Base-by-base conservation (phyloP, 1,140 invertebrate genomes). In the Drosophila nigromelanica region DNA sequence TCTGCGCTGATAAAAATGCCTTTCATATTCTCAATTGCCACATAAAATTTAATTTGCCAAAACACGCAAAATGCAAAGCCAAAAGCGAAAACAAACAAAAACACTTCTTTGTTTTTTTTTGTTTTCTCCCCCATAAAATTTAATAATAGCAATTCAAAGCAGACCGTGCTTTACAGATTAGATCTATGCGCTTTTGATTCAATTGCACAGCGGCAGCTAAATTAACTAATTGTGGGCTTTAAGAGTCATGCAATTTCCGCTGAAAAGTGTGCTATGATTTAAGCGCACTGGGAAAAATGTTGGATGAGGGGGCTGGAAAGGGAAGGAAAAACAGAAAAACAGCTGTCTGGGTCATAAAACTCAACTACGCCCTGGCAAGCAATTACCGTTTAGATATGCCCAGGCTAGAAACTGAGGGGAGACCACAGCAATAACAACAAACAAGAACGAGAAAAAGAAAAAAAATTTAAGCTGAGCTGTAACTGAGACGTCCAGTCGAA, bases 291-390 rank as follows among this genome's bases (percentile, higher is more conserved):
- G 27, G 5, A 27, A 27, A 5, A 27, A 27, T 27, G 5, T 5
- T 5, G 27, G 0, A 5, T 6, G 27, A 6, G 27, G 5, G 27
- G 27, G 0, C 27, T 5, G 27, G 27, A 27, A 27, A 6, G 27
- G 11, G 12, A 10, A 8, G 15, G 12, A 7, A 8, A 33, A 4
- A 27, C 48, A 52, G 21, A 51, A 58, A 77, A 87, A 79, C 82
- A 87, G 83, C 82, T 87, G 82, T 89, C 67, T 89, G 83, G 82
- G 76, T 55, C 76, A 78, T 82, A 87, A 87, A 87, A 82, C 64
- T 52, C 58, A 89, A 87, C 82, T 76, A 82, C 83, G 78, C 82
- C 82, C 83, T 66, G 50, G 79, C 83, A 89, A 82, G 82, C 82
- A 87, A 87, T 87, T 87, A 79, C 83, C 76, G 72, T 87, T 89